Percentiles rank a stretch among this genome's conserved stretches.
These are phyloP conservation scores for Catharus bicknelli DNA, from an alignment of 2,113 vertebrate species.

Conservation along the genomic window DNA sequence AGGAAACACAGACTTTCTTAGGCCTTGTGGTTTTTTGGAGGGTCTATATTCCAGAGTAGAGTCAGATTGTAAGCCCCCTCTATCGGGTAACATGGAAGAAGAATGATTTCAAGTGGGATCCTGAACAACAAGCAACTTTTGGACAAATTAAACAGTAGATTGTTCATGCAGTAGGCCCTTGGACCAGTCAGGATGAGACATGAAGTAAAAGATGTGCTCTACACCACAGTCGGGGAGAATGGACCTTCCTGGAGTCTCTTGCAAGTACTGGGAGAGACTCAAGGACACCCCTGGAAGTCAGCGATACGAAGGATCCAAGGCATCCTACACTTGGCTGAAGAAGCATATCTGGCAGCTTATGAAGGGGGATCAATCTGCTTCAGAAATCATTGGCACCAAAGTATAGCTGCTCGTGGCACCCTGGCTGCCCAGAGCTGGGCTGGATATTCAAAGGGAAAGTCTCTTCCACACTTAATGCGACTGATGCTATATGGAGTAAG, in stretches of 20 bases:
- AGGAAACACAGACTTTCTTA: not conserved
- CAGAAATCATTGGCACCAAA: not conserved
- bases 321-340: not conserved
- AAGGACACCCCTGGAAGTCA: not conserved
- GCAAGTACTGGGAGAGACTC: not conserved
- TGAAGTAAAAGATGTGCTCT: not conserved
- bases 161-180: not conserved
- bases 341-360: not conserved
- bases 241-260: not conserved
- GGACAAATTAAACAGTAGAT: not conserved
- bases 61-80: not conserved
- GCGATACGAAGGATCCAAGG: not conserved
- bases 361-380: not conserved
- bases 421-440: not conserved
- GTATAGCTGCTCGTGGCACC: not conserved
- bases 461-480: not conserved
- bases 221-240: not conserved
- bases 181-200: not conserved
- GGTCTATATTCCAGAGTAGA: not conserved
- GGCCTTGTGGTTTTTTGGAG: not conserved
- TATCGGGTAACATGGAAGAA: not conserved
- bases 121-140: not conserved
- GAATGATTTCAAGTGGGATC: not conserved
- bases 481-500: accelerated
- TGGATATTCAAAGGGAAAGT: not conserved